phyloP scores from a whole-genome alignment of 1,140 invertebrate genomes.

The Drosophila ananassae region DNA sequence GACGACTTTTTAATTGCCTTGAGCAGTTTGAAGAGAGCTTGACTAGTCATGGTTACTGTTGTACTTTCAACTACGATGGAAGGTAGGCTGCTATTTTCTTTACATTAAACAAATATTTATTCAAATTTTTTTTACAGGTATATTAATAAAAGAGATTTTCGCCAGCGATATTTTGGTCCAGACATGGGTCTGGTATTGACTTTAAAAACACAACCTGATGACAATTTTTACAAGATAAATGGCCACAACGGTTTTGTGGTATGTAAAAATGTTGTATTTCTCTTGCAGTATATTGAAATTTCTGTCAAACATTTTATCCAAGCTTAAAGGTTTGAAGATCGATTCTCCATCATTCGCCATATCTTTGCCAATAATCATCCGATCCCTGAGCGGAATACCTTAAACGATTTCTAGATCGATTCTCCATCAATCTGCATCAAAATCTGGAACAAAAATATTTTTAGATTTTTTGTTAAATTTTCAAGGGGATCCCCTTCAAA shows the following conservation, averaged over 20 bases:
- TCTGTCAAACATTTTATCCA: too few relatives aligned
- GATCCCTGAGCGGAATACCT: too few relatives aligned
- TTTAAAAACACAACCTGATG: constrained; percentile 71
- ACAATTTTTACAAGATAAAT: constrained; percentile 74
- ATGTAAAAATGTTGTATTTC: neutral
- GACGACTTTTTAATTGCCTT: constrained; percentile 52
- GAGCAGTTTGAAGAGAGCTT: constrained; percentile 53
- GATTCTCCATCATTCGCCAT: too few relatives aligned
- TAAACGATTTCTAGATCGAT: too few relatives aligned
- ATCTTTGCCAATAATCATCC: too few relatives aligned
- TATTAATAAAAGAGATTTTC: constrained; percentile 32
- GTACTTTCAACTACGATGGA: constrained; percentile 66
- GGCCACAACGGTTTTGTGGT: constrained; percentile 80
- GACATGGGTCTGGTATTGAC: constrained; percentile 82
- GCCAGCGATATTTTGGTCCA: constrained; percentile 58
- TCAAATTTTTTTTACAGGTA: constrained; percentile 34
- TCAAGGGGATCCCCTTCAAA: too few relatives aligned
- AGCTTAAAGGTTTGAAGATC: too few relatives aligned
- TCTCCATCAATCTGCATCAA: too few relatives aligned
- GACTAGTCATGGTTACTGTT: constrained; percentile 65
- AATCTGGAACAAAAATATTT: too few relatives aligned
- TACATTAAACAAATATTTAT: neutral
- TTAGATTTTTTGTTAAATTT: too few relatives aligned
- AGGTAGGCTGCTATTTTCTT: too few relatives aligned
- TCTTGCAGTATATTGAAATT: too few relatives aligned